Conservation (phyloP, 2,797 vertebrate genomes). For the Hipposideros larvatus region DNA sequence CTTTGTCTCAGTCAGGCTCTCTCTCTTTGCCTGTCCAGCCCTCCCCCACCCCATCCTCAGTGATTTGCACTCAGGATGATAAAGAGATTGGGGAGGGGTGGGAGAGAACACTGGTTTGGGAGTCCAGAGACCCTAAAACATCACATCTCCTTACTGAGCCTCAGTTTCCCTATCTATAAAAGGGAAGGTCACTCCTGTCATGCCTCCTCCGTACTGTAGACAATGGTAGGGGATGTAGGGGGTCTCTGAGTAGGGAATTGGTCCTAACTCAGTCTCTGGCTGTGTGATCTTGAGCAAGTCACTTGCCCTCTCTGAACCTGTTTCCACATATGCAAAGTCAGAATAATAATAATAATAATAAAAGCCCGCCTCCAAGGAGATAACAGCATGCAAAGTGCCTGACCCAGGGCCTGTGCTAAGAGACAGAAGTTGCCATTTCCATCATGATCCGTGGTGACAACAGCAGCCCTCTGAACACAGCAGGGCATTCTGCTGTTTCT, state of each 20-base stretch:
- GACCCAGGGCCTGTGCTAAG: fast-evolving
- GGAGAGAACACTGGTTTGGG: background rate
- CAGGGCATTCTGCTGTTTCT: background rate
- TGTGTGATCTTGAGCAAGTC: background rate
- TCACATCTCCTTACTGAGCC: background rate
- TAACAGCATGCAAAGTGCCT: fast-evolving
- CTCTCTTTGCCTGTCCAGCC: background rate
- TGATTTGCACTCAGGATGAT: background rate
- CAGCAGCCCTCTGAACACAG: fast-evolving
- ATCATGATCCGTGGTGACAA: fast-evolving
- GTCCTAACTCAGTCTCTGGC: background rate
- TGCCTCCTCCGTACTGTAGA: background rate
- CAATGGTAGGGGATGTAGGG: fast-evolving
- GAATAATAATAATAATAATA: background rate
- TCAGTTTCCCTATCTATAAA: background rate
- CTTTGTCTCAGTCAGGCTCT: conserved; percentile 51
- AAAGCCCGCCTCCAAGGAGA: background rate
- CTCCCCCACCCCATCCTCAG: background rate
- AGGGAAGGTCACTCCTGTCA: background rate
- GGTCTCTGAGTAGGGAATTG: background rate
- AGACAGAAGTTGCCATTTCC: background rate
- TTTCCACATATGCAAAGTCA: background rate
- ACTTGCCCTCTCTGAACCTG: background rate
- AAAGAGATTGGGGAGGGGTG: background rate
- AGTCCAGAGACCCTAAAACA: background rate